Evolutionary conservation across 2,797 vertebrate genomes (phyloP), one percentile per base, ranked within the genome.

Genomic region (Tachyglossus aculeatus): DNA sequence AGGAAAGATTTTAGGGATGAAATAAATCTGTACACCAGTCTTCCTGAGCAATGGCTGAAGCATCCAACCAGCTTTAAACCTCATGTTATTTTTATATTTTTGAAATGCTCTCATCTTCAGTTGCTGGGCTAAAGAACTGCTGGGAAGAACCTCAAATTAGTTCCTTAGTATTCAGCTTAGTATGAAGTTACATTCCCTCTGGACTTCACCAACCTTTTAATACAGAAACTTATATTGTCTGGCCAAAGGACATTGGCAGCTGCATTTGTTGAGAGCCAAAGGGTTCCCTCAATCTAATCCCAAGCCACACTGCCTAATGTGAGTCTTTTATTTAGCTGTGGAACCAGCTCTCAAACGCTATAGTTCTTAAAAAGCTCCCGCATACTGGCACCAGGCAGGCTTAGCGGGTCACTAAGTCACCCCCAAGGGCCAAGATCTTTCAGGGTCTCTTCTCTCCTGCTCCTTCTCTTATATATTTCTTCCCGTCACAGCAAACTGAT

Each of bases 71-170:
- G 69, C 64, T 72, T 74, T 73, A 66, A 67, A 50, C 54, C 75
- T 84, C 67, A 36, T 60, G 71, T 75, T 79, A 73, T 67, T 81
- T 74, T 77, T 44, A 56, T 27, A 56, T 73, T 67, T 68, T 63
- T 63, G 70, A 63, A 29, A 76, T 79, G 34, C 76, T 57, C 50
- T 71, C 75, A 81, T 87, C 63, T 70, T 74, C 60, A 61, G 76
- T 67, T 77, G 76, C 40, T 57, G 37, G 62, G 59, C 74, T 67
- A 77, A 70, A 54, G 41, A 63, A 71, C 71, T 37, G 77, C 72
- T 73, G 58, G 70, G 61, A 33, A 55, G 60, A 73, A 56, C 74
- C 75, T 86, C 83, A 89, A 86, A 85, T 88, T 74, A 86, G 79
- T 47, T 78, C 62, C 69, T 70, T 7, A 19, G n/a, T 0, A 3